Evolutionary conservation across 2,888 invertebrate genomes (phyloP), one percentile per base, ranked within the genome.

Genomic region (Blera fallax): DNA sequence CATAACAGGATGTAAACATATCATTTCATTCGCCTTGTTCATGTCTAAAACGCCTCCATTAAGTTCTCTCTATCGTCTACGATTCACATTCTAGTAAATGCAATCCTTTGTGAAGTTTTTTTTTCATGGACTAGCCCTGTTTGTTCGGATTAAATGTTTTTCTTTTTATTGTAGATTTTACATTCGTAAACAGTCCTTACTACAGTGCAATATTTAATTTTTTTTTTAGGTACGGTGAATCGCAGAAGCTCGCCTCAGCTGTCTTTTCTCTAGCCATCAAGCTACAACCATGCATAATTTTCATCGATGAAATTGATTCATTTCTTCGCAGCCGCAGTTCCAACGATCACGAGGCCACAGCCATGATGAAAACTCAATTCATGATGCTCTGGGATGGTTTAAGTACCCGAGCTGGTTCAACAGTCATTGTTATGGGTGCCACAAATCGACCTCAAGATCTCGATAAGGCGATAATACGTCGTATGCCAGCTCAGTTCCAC

Each of bases 301-400:
- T 98, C 90, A 95, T 97, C 91, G 99, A 99, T 92, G 99, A 99
- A 94, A 98, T 99, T 89, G 98, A 99, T 93, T 98, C 98, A 14
- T 98, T 99, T 92, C 94, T 99, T 88, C 95, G 98, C 87, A 95
- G 95, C 69, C 94, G 99, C 87, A 96, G 96, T 87, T 94, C 95
- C 0, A 95, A 96, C 90, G 99, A 99, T 93, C 98, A 99, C 91
- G 99, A 99, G 92, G 98, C 98, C 0, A 99, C 98, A 0, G 98
- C 98, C 21, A 98, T 98, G 98, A 98, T 99, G 96, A 99, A 99
- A 93, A 98, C 98, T 0, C 98, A 98, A 93, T 99, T 99, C 92
- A 98, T 99, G 98, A 97, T 97, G 87, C 94, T 98, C 88, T 99
- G 99, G 99, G 99, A 99, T 92, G 99, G 99, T 1, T 94, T 99